Evolutionary conservation across 2,888 invertebrate species (phyloP), one percentile per base, ranked within the genome.

Genomic region (Endomychus coccineus): DNA sequence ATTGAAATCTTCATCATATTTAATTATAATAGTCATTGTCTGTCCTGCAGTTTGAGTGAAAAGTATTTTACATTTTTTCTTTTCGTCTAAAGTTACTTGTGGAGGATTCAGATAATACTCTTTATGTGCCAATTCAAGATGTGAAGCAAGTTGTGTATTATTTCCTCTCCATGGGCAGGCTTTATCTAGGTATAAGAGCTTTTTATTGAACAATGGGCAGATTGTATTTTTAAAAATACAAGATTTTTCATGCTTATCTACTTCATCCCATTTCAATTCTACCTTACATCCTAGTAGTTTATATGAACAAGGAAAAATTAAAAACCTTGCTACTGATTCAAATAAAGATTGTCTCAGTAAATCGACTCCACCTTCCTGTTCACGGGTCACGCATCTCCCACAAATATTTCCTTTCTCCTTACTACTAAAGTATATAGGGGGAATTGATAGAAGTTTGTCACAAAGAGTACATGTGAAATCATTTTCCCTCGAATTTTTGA

Each of bases 381-480:
- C 19, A 12, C 11, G 11, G 2, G 16, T 21, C 7, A 23, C 23
- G 23, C 35, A 35, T 28, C 35, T 10, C 21, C 35, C 35, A 35
- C 35, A 35, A 4, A 35, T 11, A 7, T 28, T 28, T 7, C 35
- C 35, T n/a, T n/a, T n/a, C 11, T 28, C 16, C 6, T 10, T 16
- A n/a, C 23, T 16, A 13, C 23, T 13, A 12, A 22, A 35, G 19
- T 23, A 29, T 28, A 35, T 28, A 9, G 35, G 35, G 9, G 22
- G 9, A 28, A 35, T 17, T 1, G 35, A 35, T 28, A 35, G 35
- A 23, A 28, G 29, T 3, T 14, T 16, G 10, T 28, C 15, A 21
- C 35, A 36, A 27, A 31, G 14, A 31, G 25, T 25, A 13, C 36
- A 30, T 25, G n/a, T 33, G 15, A 28, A 29, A 2, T 34, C 15